A percentile compares a stretch with the other conserved stretches of the same genome.
Evolutionary conservation across 2,797 vertebrate species (phyloP).

Genomic region (Darevskia nairensis): DNA sequence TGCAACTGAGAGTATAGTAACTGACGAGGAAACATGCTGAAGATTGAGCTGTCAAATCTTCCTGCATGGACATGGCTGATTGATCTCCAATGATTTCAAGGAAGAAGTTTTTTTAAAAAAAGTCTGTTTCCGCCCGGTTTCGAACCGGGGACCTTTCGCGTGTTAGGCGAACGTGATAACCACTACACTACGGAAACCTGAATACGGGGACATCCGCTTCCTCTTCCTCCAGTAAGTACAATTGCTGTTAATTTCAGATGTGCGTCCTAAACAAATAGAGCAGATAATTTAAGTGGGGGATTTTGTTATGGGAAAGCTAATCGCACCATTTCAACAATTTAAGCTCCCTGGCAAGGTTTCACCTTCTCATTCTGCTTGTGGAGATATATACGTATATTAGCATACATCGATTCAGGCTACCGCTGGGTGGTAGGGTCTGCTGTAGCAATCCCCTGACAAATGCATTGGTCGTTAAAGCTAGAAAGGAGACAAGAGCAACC

Average conservation of each 20-base stretch:
- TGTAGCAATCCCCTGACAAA: not conserved
- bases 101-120: not conserved
- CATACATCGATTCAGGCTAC: not conserved
- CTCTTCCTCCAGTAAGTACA: not conserved
- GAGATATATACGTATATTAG: not conserved
- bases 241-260: not conserved
- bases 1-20: not conserved
- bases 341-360: no score
- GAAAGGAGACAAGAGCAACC: not conserved
- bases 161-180: slow-evolving; percentile 87
- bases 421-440: no score
- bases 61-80: no score
- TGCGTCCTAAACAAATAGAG: not conserved
- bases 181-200: slow-evolving; percentile 84
- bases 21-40: no score
- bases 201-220: fast-evolving
- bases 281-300: no score
- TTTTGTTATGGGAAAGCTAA: not conserved
- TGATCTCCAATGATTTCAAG: not conserved
- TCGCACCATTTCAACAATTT: not conserved
- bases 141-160: slow-evolving; percentile 84
- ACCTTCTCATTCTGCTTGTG: no score
- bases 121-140: slow-evolving; percentile 83
- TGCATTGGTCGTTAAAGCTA: not conserved
- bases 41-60: no score